phyloP scores from a whole-genome alignment of 1,140 invertebrate species.

The Charaxes varanes region DNA sequence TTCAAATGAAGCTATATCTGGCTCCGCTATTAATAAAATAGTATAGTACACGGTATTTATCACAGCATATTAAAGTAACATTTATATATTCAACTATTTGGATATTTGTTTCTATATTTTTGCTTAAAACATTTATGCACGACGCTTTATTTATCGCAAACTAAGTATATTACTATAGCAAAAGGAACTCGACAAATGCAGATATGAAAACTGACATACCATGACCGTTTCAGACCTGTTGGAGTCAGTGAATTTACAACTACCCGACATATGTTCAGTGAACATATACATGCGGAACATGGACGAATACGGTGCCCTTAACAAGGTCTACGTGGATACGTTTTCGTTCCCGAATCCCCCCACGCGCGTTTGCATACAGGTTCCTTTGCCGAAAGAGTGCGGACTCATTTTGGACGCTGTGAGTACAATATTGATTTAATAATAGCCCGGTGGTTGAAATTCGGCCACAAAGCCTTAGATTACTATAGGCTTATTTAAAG shows the following conservation, averaged over 20 bases:
- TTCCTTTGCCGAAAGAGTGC: constrained; percentile 81
- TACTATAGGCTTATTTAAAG: not conserved
- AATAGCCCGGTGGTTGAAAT: too few relatives aligned
- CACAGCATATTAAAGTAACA: too few relatives aligned
- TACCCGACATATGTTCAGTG: constrained; percentile 84
- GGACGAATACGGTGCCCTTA: constrained; percentile 84
- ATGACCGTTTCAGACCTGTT: constrained; percentile 68
- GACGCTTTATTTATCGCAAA: too few relatives aligned
- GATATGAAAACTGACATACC: constrained; percentile 2
- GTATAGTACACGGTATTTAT: too few relatives aligned
- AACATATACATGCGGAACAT: constrained; percentile 90
- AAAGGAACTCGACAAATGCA: too few relatives aligned
- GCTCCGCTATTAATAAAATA: too few relatives aligned
- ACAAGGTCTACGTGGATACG: constrained; percentile 83
- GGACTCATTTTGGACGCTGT: constrained; percentile 87
- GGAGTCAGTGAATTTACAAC: constrained; percentile 74
- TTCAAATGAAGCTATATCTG: too few relatives aligned
- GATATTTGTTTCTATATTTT: too few relatives aligned
- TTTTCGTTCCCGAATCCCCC: constrained; percentile 90
- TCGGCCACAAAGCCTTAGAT: too few relatives aligned
- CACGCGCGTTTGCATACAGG: constrained; percentile 90
- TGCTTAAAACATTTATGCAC: too few relatives aligned
- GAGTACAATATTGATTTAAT: too few relatives aligned
- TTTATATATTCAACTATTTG: too few relatives aligned
- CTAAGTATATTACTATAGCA: not conserved